Conservation (phyloP, 2,113 vertebrate genomes). For the Dicerorhinus sumatrensis region DNA sequence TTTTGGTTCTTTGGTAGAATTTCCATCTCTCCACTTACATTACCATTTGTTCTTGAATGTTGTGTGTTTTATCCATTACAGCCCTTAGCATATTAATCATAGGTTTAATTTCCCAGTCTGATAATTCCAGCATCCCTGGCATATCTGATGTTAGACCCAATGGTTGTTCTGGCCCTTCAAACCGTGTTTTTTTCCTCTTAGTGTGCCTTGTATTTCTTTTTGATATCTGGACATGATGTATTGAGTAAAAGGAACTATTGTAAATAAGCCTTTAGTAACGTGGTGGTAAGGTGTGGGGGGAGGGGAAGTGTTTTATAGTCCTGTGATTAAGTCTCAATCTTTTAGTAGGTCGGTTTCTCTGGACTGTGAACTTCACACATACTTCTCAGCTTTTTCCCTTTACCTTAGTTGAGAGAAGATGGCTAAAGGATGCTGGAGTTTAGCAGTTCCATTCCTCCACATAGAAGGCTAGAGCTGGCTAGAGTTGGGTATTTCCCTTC, state of each 20-base stretch:
- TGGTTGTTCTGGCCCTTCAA: not conserved
- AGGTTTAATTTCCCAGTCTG: not conserved
- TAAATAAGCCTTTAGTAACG: not conserved
- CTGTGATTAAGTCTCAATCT: not conserved
- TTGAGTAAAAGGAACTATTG: not conserved
- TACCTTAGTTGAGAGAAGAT: not conserved
- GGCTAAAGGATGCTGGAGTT: not conserved
- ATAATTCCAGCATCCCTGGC: not conserved
- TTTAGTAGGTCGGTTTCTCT: not conserved
- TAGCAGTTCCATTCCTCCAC: not conserved
- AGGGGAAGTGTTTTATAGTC: not conserved
- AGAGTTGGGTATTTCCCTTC: not conserved
- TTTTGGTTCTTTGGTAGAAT: not conserved
- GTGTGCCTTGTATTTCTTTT: not conserved
- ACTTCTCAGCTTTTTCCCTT: not conserved
- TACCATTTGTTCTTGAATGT: not conserved
- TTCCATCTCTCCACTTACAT: not conserved
- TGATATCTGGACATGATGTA: not conserved
- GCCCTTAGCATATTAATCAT: not conserved
- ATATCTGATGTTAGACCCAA: not conserved
- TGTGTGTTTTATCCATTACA: not conserved
- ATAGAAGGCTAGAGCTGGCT: not conserved
- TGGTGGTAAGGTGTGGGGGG: not conserved
- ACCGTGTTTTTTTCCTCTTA: not conserved
- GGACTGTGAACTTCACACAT: not conserved